phyloP scores from a whole-genome alignment of 2,113 vertebrate species.

The Pomatorhinus ruficollis region DNA sequence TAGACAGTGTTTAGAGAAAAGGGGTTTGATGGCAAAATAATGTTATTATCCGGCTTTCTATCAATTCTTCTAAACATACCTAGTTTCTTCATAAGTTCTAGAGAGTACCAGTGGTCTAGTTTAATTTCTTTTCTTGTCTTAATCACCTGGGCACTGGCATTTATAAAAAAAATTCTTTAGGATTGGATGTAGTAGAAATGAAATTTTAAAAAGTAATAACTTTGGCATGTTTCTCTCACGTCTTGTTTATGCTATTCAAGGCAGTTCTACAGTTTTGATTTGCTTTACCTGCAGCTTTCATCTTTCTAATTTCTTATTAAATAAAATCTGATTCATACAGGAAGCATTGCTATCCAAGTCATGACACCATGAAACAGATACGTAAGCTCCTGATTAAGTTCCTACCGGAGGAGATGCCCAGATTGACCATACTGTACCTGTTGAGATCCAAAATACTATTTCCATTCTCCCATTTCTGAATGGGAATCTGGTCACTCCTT shows the following conservation, averaged over 20 bases:
- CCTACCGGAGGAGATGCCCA: neutral
- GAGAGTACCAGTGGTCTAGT: neutral
- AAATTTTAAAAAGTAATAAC: neutral
- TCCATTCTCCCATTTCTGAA: neutral
- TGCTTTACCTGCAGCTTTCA: neutral
- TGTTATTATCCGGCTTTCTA: neutral
- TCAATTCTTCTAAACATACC: neutral
- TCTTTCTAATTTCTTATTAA: neutral
- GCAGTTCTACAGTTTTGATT: neutral
- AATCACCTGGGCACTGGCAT: neutral
- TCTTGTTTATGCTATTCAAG: neutral
- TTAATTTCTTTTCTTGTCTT: neutral
- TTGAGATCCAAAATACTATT: neutral
- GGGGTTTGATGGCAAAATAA: neutral
- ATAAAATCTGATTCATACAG: neutral
- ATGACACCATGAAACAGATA: neutral
- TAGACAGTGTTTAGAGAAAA: neutral
- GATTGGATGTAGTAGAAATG: neutral
- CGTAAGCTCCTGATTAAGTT: neutral
- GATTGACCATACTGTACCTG: neutral
- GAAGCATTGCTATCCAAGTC: neutral
- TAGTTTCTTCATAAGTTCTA: neutral
- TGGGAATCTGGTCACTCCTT: neutral
- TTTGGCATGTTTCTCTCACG: neutral
- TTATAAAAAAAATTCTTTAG: neutral